phyloP scores from a whole-genome alignment of 2,888 invertebrate genomes.

The Flexamia atlantica region DNA sequence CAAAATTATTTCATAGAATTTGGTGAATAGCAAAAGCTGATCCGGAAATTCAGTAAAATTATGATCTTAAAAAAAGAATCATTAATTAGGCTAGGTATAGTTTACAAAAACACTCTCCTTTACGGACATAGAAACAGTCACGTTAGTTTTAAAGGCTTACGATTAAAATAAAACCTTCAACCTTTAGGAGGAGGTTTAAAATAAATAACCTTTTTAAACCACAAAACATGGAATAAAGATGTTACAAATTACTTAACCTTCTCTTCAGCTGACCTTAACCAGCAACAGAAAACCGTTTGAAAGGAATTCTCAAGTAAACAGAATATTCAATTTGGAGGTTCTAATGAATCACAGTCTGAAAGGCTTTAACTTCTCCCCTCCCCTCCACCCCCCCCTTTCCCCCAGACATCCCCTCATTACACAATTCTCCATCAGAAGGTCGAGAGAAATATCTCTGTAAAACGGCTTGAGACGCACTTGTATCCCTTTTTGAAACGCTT shows the following conservation, averaged over 20 bases:
- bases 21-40: too few relatives aligned
- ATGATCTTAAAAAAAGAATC: too few relatives aligned
- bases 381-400: not conserved
- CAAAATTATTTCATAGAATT: too few relatives aligned
- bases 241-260: not conserved
- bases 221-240: too few relatives aligned
- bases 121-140: too few relatives aligned
- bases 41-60: too few relatives aligned
- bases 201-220: too few relatives aligned
- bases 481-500: not conserved
- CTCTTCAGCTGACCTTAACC: not conserved
- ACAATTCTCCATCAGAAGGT: not conserved
- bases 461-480: not conserved
- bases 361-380: conserved; percentile 5
- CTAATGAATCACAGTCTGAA: conserved; percentile 20
- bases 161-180: too few relatives aligned
- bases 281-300: not conserved
- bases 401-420: not conserved
- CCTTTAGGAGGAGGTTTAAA: too few relatives aligned
- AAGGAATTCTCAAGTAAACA: not conserved
- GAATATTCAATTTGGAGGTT: conserved; percentile 28
- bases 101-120: too few relatives aligned
- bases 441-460: not conserved
- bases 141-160: too few relatives aligned
- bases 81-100: too few relatives aligned